Percentiles rank a stretch among this genome's conserved stretches.
These are phyloP conservation scores for Drosophila dunni DNA, from an alignment of 1,140 invertebrate species.

Conservation along the genomic window DNA sequence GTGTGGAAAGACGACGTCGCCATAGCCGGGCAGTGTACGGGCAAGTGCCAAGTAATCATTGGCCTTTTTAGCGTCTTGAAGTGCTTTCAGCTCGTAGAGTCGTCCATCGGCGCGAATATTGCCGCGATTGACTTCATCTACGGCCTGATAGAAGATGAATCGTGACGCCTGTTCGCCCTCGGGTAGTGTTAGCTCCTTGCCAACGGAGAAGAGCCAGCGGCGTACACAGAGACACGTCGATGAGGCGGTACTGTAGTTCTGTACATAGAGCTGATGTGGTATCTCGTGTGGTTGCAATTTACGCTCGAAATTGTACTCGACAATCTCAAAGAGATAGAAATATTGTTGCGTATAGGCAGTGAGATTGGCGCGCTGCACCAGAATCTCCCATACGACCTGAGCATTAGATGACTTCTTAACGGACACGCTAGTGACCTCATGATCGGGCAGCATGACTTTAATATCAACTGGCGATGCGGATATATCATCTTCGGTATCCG, in stretches of 20 bases:
- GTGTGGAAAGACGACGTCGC: conserved; percentile 96
- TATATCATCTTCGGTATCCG: conserved; percentile 94
- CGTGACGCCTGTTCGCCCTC: conserved; percentile 87
- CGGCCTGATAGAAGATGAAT: conserved; percentile 94
- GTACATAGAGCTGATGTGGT: conserved; percentile 98
- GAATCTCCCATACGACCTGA: conserved; percentile 95
- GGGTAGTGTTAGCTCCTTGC: conserved; percentile 90
- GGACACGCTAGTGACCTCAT: conserved; percentile 95
- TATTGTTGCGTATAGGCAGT: conserved; percentile 92
- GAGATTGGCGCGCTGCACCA: conserved; percentile 94
- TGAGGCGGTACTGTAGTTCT: conserved; percentile 99
- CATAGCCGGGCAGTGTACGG: conserved; percentile 94
- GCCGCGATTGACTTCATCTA: conserved; percentile 97
- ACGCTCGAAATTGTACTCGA: conserved; percentile 98
- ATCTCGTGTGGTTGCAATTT: conserved; percentile 97
- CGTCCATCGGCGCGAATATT: conserved; percentile 95
- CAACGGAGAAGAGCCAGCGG: conserved; percentile 96
- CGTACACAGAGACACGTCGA: conserved; percentile 97
- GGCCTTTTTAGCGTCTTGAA: conserved; percentile 95
- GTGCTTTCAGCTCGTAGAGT: conserved; percentile 96
- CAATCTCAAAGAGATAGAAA: conserved; percentile 99
- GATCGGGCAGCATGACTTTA: conserved; percentile 93
- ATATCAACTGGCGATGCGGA: conserved; percentile 95
- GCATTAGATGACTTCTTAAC: conserved; percentile 96
- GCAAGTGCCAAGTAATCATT: conserved; percentile 95